Base-by-base conservation (phyloP, 2,888 invertebrate species). In the Dryadula phaetusa region DNA sequence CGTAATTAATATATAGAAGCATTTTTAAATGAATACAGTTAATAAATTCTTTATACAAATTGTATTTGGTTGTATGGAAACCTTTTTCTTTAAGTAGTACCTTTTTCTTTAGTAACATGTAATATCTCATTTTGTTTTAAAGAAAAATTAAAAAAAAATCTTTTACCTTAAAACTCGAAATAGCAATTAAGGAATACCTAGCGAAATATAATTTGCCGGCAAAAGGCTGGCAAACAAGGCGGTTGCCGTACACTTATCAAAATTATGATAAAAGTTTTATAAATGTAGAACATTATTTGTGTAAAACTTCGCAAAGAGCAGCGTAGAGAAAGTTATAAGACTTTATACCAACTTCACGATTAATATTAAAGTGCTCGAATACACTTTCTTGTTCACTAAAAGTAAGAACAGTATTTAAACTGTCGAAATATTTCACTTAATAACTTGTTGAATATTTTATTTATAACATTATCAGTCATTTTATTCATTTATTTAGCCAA, bases 351-450 rank as follows among this genome's bases (percentile, higher is more conserved):
- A 75, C 70, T 75, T 73, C 66, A 70, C 69, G 67, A 75, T 76
- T 75, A 76, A 75, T 75, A 72, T 73, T 75, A 69, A 73, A 70
- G 66, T 67, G 67, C 66, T 62, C 64, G 53, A 67, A 71, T 64
- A 68, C 66, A 62, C 62, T 67, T 66, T 63, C 70, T 63, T 68
- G 68, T 53, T 49, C 40, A 20, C 18, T 22, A 22, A 61, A 68
- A 64, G 46, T 64, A 54, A n/a, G 56, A 28, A 44, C 66, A 52
- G 49, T 22, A 54, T 62, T 61, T 25, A 53, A 64, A 67, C 7
- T 56, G 56, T 37, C 10, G 3, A 42, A 67, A 40, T 63, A 64
- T 69, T 69, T 42, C 32, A 37, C 20, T 56, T 56, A 7, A 52
- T 32, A 28, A 58, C 69, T 69, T 69, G 63, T 61, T 69, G 58